Percentiles rank a stretch among this genome's conserved stretches.
Conservation (phyloP, 1,140 invertebrate species). For the Drosophila lacteicornis region DNA sequence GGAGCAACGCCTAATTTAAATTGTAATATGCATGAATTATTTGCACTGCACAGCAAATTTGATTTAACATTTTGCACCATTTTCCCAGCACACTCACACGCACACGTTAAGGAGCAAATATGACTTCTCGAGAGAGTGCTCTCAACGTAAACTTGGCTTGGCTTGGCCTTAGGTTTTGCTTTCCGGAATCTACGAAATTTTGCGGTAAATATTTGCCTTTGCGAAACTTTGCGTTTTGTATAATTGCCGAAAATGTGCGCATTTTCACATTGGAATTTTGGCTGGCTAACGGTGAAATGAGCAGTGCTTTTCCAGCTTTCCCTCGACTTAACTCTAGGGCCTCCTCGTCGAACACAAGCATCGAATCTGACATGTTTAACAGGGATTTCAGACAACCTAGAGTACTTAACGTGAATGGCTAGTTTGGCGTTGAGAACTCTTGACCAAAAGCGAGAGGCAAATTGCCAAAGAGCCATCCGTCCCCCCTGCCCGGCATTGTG, state of each 20-base stretch:
- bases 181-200: conserved; percentile 46
- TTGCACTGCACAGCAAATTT: conserved; percentile 69
- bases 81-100: conserved; percentile 16
- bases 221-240: conserved; percentile 59
- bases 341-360: neutral
- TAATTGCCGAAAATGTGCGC: conserved; percentile 59
- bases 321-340: neutral
- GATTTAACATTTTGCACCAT: conserved; percentile 50
- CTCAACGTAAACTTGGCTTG: conserved; percentile 27
- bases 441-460: conserved; percentile 8
- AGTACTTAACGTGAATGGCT: conserved; percentile 18
- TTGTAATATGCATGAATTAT: conserved; percentile 60
- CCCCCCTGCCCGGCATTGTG: conserved; percentile 13
- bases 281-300: conserved; percentile 51
- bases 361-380: conserved; percentile 11
- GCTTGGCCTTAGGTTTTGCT: conserved; percentile 38
- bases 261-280: conserved; percentile 53
- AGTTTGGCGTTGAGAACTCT: conserved; percentile 24
- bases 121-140: conserved; percentile 21
- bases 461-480: neutral
- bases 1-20: conserved; percentile 71
- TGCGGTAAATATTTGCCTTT: conserved; percentile 56
- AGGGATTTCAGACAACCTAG: neutral
- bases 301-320: conserved; percentile 34
- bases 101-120: conserved; percentile 6